Evolutionary conservation across 37 sponge, comb jelly and placozoan genomes (phyloP).

Genomic region (Axinella damicornis): DNA sequence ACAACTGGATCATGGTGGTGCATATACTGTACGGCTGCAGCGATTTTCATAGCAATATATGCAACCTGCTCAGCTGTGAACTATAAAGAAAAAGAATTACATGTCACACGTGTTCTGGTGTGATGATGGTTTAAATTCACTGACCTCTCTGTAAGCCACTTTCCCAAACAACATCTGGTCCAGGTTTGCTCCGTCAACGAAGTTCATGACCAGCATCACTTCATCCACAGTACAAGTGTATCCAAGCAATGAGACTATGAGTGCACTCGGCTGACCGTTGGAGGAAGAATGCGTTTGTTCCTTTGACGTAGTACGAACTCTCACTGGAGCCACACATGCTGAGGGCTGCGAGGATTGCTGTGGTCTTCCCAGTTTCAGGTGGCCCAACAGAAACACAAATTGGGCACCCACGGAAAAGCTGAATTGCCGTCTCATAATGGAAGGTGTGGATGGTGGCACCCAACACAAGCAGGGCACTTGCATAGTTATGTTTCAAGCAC

Average conservation of each 20-base stretch:
- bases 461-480: too few species aligned
- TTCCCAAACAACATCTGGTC: constrained; percentile 18
- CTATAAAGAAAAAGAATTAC: background rate
- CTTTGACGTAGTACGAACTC: too few species aligned
- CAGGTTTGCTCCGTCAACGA: constrained; percentile 39
- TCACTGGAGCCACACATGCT: too few species aligned
- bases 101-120: background rate
- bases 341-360: too few species aligned
- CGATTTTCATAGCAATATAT: constrained; percentile 24
- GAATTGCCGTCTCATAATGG: too few species aligned
- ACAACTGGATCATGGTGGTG: constrained; percentile 45
- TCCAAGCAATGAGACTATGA: constrained; percentile 10
- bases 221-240: constrained; percentile 4
- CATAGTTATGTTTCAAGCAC: too few species aligned
- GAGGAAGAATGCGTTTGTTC: too few species aligned
- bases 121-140: background rate
- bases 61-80: background rate
- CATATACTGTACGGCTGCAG: constrained; percentile 44
- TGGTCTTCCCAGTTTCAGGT: too few species aligned
- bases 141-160: constrained; percentile 1
- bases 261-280: too few species aligned
- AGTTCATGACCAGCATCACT: constrained; percentile 39
- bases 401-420: too few species aligned
- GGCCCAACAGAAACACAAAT: too few species aligned
- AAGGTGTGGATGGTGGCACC: too few species aligned